Conservation (phyloP, 1,140 invertebrate species). For the Zophobas morio region DNA sequence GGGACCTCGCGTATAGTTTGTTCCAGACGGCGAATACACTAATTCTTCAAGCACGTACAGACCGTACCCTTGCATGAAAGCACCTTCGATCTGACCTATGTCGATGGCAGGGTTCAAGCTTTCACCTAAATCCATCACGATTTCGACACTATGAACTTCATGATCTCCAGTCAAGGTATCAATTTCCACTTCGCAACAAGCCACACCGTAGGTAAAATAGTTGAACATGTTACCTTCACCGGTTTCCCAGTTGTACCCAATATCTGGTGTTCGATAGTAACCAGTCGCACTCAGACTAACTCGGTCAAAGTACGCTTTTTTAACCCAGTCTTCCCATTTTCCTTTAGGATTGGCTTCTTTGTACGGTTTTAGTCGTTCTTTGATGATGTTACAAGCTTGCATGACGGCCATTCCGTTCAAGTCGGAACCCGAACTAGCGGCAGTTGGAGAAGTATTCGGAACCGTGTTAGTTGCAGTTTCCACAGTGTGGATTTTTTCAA, state of each 20-base stretch:
- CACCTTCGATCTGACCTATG: conserved; percentile 96
- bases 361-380: conserved; percentile 83
- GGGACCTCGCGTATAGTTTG: too few relatives aligned
- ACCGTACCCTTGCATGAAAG: conserved; percentile 94
- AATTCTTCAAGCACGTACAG: conserved; percentile 69
- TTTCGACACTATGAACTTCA: conserved; percentile 88
- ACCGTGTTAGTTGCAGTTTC: conserved; percentile 95
- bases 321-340: conserved; percentile 91
- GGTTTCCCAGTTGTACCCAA: conserved; percentile 82
- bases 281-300: conserved; percentile 89
- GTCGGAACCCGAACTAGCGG: conserved; percentile 93
- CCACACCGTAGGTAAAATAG: conserved; percentile 88
- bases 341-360: conserved; percentile 83
- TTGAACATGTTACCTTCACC: conserved; percentile 82
- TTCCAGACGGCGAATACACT: too few relatives aligned
- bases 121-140: conserved; percentile 90
- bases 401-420: conserved; percentile 95
- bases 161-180: conserved; percentile 93
- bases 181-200: conserved; percentile 87
- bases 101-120: conserved; percentile 97
- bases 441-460: conserved; percentile 93
- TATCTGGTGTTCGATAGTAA: conserved; percentile 86
- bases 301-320: conserved; percentile 84
- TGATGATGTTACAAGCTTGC: conserved; percentile 87
- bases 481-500: conserved; percentile 86